Percentiles rank a stretch among this genome's conserved stretches.
These are phyloP conservation scores for Amphipoea oculea DNA, from an alignment of 2,888 invertebrate genomes.

Conservation along the genomic window DNA sequence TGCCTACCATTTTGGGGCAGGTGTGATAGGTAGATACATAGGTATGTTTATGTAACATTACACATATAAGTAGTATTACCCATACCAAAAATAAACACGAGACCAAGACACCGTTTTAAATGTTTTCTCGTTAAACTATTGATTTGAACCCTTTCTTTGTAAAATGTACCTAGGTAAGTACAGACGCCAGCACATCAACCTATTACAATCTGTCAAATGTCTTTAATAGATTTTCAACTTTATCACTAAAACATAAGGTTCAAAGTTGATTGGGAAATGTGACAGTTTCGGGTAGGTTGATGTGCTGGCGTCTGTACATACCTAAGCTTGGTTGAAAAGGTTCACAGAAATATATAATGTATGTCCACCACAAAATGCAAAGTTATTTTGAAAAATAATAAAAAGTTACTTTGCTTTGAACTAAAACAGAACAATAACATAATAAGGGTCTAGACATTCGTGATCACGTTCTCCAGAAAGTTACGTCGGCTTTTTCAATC, in stretches of 20 bases:
- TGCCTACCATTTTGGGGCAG: too few species aligned
- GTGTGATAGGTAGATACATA: background rate
- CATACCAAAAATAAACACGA: background rate
- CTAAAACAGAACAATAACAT: conserved; percentile 45
- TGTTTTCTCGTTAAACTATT: background rate
- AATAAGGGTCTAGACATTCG: conserved; percentile 56
- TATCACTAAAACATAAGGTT: too few species aligned
- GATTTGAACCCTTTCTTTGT: background rate
- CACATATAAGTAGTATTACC: background rate
- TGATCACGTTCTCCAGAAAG: conserved; percentile 73
- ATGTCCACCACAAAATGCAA: conserved; percentile 1
- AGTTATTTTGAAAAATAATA: conserved; percentile 33
- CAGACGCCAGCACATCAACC: too few species aligned
- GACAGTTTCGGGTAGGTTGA: too few species aligned
- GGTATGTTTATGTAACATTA: background rate
- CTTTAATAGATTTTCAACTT: too few species aligned
- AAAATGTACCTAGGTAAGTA: background rate
- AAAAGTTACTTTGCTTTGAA: conserved; percentile 36
- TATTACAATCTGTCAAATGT: too few species aligned
- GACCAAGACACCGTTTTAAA: background rate
- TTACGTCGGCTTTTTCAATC: conserved; percentile 73
- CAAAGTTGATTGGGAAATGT: too few species aligned
- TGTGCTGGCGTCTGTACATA: background rate
- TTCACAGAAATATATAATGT: conserved; percentile 24
- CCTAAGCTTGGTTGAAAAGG: background rate